phyloP scores from a whole-genome alignment of 2,113 vertebrate genomes.

The Misgurnus mizolepis region DNA sequence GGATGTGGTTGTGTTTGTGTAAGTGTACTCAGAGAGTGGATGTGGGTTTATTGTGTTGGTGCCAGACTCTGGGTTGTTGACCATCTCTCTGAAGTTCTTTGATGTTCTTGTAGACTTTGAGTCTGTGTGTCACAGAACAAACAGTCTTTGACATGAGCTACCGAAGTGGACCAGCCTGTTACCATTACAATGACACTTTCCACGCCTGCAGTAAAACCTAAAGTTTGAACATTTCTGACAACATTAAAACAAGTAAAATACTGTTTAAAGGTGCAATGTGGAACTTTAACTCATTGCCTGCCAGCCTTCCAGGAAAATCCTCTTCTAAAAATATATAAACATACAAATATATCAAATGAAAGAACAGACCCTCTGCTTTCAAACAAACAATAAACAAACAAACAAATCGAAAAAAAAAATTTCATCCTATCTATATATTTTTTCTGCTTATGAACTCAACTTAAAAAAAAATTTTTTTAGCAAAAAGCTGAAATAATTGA shows the following conservation, averaged over 20 bases:
- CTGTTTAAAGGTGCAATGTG: too few species aligned
- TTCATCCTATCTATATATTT: too few species aligned
- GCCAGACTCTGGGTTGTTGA: constrained; percentile 42
- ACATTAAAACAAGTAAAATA: not conserved
- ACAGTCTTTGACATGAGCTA: constrained; percentile 26
- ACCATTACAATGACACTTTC: constrained; percentile 18
- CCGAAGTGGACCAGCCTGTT: not conserved
- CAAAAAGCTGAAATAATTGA: too few species aligned
- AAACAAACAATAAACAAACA: too few species aligned
- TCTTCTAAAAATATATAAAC: too few species aligned
- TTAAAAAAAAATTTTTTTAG: too few species aligned
- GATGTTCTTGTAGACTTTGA: constrained; percentile 46
- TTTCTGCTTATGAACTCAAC: too few species aligned
- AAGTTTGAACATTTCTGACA: not conserved
- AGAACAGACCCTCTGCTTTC: too few species aligned
- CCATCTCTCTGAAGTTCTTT: constrained; percentile 46
- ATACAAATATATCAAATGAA: too few species aligned
- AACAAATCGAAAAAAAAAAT: too few species aligned
- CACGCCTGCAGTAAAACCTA: not conserved
- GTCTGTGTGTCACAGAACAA: constrained; percentile 21
- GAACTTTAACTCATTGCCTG: too few species aligned
- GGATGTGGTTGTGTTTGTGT: constrained; percentile 52
- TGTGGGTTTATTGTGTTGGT: constrained; percentile 39
- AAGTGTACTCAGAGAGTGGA: constrained; percentile 15
- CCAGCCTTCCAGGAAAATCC: too few species aligned